Evolutionary conservation across 2,888 invertebrate genomes (phyloP), one percentile per base, ranked within the genome.

Genomic region (Caradrina kadenii): DNA sequence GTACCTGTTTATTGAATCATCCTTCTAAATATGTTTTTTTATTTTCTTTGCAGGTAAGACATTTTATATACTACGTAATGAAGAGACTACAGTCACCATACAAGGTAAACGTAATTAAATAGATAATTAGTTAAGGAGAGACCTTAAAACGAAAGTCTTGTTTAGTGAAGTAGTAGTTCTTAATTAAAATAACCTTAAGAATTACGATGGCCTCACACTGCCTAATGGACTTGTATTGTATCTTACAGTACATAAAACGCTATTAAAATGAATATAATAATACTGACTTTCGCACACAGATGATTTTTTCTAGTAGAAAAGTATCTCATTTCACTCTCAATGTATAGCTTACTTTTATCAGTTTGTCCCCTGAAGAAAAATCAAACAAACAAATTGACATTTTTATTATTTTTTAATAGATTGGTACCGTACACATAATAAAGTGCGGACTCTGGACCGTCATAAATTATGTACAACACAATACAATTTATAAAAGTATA

Each of bases 31-130:
- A 76, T 49, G 15, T 64, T n/a, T 21, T n/a, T 73, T 58, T 76
- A 82, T 68, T 77, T 67, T 81, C 15, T 80, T 89, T 88, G 8
- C 89, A 89, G 89, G 90, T 89, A 89, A 88, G 86, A 77, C 42
- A 65, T 65, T 52, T 65, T 55, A 22, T 54, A n/a, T n/a, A n/a
- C n/a, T n/a, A n/a, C n/a, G 49, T 35, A 60, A 49, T 53, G 69
- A 69, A 62, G 71, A 59, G 15, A 70, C 58, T 64, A 39, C 60
- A 21, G 31, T 13, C 13, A 52, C 22, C 42, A 35, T 21, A 68
- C 22, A 81, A 82, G 84, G 88, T 88, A 86, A 85, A 75, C 63
- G 64, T 83, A 82, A 82, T 81, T 81, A 83, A 76, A 72, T 70
- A 59, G 35, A 22, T 71, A 76, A 76, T 71, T 78, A 78, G 42